These are phyloP conservation scores for Zaprionus taronus DNA, from an alignment of 1,140 invertebrate genomes.

Conservation along the genomic window DNA sequence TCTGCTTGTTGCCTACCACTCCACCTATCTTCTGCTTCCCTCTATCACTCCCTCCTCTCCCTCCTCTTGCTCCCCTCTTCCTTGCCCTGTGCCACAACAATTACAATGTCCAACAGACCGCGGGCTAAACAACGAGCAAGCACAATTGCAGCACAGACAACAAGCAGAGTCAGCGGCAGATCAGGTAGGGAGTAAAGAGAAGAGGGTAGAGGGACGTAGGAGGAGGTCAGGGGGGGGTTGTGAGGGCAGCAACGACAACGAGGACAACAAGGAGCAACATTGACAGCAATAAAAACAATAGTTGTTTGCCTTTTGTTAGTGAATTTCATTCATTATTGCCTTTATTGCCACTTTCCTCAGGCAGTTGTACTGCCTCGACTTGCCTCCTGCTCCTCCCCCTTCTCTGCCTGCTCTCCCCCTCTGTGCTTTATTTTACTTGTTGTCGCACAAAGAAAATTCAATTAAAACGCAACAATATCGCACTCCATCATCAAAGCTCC, in stretches of 20 bases:
- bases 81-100: not conserved
- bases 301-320: conserved; percentile 79
- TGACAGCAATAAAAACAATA: conserved; percentile 79
- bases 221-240: not conserved
- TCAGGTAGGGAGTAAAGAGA: not conserved
- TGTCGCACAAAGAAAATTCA: conserved; percentile 82
- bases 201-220: not conserved
- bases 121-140: conserved; percentile 1
- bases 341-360: conserved; percentile 66
- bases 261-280: conserved; percentile 20
- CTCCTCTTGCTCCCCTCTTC: not conserved
- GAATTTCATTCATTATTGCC: conserved; percentile 80
- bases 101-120: conserved; percentile 16
- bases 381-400: no score
- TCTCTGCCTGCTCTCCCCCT: not conserved
- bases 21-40: not conserved
- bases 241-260: not conserved
- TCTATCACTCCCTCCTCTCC: not conserved
- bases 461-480: conserved; percentile 84
- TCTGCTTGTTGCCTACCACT: conserved; percentile 10
- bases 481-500: conserved; percentile 78
- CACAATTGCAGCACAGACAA: not conserved
- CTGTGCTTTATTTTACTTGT: conserved; percentile 51
- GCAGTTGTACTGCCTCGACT: not conserved
- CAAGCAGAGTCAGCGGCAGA: not conserved